Evolutionary conservation across 2,888 invertebrate genomes (phyloP), one percentile per base, ranked within the genome.

Genomic region (Callyntrura sp.): DNA sequence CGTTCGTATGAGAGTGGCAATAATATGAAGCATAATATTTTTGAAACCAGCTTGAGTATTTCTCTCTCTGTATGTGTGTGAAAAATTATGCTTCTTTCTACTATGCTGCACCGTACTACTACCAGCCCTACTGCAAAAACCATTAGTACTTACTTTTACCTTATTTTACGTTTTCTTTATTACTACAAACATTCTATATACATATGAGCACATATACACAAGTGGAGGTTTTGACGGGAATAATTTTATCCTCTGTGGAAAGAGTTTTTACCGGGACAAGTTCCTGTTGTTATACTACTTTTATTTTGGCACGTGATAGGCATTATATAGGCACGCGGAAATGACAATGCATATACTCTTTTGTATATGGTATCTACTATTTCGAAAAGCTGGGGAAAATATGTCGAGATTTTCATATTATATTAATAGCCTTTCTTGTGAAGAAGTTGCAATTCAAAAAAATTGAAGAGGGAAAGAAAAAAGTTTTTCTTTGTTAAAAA

Each of bases 1-100:
- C n/a, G n/a, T n/a, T n/a, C n/a, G n/a, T n/a, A n/a, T n/a, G n/a
- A n/a, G n/a, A n/a, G n/a, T n/a, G 43, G 83, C 83, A 83, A 83
- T 83, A 83, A 83, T 85, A 73, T 25, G 43, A 62, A n/a, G 79
- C 85, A 78, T 76, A 76, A 70, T 81, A 70, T 86, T 86, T 62
- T 48, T 76, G n/a, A 78, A 78, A 55, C 78, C 86, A 48, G 76
- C 60, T 81, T 68, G 60, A 70, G 51, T 12, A 65, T 51, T 62
- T 17, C 55, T 86, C 79, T n/a, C n/a, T n/a, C n/a, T n/a, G n/a
- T n/a, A n/a, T n/a, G n/a, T n/a, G n/a, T 51, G 83, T 68, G 68
- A 86, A 81, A 81, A 81, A 81, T 81, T 81, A 81, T 87, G 87
- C 81, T 87, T 87, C 51, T 20, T 28, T 3, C 65, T 79, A 23